Base-by-base conservation (phyloP, 2,797 vertebrate genomes). In the Geotrypetes seraphini region DNA sequence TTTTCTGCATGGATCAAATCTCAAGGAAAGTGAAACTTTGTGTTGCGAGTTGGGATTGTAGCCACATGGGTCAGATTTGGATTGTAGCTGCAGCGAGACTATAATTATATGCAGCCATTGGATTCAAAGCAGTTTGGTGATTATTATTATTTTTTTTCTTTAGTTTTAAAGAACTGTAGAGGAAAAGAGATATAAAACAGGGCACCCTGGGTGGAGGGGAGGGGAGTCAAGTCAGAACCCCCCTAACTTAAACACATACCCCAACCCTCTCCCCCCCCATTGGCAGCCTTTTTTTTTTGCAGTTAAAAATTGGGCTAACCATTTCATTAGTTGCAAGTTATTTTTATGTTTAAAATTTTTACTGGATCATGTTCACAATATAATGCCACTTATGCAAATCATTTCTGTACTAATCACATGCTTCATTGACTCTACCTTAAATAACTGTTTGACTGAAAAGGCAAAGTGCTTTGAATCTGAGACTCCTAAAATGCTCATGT, bases 371-470 rank as follows among this genome's bases (percentile, higher is more conserved):
- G n/a, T n/a, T n/a, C n/a, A n/a, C n/a, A n/a, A n/a, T n/a, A n/a
- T n/a, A n/a, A n/a, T n/a, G n/a, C n/a, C n/a, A n/a, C n/a, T n/a
- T n/a, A n/a, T n/a, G n/a, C n/a, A n/a, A n/a, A n/a, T n/a, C n/a
- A n/a, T n/a, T n/a, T n/a, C n/a, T n/a, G n/a, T n/a, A n/a, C 65
- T 78, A 76, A 72, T 79, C 65, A 71, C 43, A 61, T 1, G 34
- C 57, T 65, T 78, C 71, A 78, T 68, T 75, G 69, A 73, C 58
- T 73, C 43, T 47, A 60, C 43, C 45, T n/a, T 73, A 73, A 72
- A 71, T 71, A 61, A 57, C 57, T 67, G 48, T 57, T 50, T 42
- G 41, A 45, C 57, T 69, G 68, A 67, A 57, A 74, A 72, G 58
- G 39, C 25, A 31, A 46, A 57, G 39, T 38, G 57, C 68, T 58